Evolutionary conservation across 2,113 vertebrate genomes (phyloP).

Genomic region (Polypterus senegalus): DNA sequence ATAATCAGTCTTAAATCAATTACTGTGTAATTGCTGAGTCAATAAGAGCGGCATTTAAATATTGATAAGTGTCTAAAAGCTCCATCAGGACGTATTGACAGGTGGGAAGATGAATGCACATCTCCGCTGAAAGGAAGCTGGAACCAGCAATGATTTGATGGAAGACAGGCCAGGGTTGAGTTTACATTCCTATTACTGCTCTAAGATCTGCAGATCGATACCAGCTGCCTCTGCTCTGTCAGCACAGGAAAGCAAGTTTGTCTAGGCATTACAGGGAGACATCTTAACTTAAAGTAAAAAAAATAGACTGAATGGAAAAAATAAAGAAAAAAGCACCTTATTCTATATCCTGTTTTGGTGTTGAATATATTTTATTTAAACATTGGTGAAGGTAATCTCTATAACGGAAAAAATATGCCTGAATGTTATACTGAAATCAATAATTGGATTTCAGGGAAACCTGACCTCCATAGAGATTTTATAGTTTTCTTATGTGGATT

Average conservation of each 20-base stretch:
- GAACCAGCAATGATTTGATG: conserved; percentile 28
- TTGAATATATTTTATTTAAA: too few relatives aligned
- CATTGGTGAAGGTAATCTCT: too few relatives aligned
- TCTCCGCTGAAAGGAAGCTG: conserved; percentile 20
- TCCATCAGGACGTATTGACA: conserved; percentile 56
- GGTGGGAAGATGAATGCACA: conserved; percentile 45
- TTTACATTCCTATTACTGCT: conserved; percentile 39
- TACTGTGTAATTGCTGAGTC: conserved; percentile 68
- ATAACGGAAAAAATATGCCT: too few relatives aligned
- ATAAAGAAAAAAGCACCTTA: too few relatives aligned
- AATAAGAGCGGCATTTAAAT: conserved; percentile 63
- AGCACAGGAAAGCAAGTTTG: conserved; percentile 15
- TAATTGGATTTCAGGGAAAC: too few relatives aligned
- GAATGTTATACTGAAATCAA: too few relatives aligned
- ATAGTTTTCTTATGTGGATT: too few relatives aligned
- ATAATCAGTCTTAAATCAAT: conserved; percentile 79
- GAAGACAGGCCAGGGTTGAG: conserved; percentile 28
- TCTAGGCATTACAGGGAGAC: neutral
- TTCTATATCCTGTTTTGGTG: too few relatives aligned
- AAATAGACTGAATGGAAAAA: too few relatives aligned
- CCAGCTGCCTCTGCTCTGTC: conserved; percentile 25
- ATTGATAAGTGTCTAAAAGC: conserved; percentile 72
- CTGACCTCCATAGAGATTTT: too few relatives aligned
- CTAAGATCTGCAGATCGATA: conserved; percentile 29
- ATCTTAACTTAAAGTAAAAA: too few relatives aligned